Conservation (phyloP, 2,888 invertebrate genomes). For the Craniophora ligustri region DNA sequence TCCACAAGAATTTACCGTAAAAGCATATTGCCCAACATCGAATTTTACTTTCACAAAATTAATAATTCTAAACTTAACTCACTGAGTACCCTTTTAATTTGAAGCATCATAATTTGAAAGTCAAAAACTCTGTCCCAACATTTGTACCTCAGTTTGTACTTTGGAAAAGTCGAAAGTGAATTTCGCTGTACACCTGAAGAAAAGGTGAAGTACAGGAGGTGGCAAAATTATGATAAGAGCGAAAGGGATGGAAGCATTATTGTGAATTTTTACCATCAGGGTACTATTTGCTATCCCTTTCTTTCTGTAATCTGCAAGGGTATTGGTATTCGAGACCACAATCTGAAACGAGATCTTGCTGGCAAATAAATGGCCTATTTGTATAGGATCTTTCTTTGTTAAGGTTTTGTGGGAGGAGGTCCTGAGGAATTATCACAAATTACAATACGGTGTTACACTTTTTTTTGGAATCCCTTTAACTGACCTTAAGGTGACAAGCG, state of each 20-base stretch:
- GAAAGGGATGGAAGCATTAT: slow-evolving; percentile 18
- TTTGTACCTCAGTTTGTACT: slow-evolving; percentile 14
- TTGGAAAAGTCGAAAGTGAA: slow-evolving; percentile 21
- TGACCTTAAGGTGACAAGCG: too few relatives aligned
- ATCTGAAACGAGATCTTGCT: slow-evolving; percentile 45
- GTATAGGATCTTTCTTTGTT: slow-evolving; percentile 14
- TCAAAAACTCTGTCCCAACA: slow-evolving; percentile 23
- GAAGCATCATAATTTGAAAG: slow-evolving; percentile 4
- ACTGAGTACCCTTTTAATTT: background rate
- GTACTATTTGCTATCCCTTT: background rate
- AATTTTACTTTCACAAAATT: too few relatives aligned
- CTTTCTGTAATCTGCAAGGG: background rate
- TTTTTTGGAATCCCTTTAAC: too few relatives aligned
- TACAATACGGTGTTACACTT: too few relatives aligned
- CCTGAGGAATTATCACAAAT: slow-evolving; percentile 26
- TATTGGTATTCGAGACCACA: slow-evolving; percentile 25
- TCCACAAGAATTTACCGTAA: too few relatives aligned
- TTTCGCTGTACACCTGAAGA: slow-evolving; percentile 31
- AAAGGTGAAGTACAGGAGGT: slow-evolving; percentile 11
- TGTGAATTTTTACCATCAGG: background rate
- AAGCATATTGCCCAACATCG: too few relatives aligned
- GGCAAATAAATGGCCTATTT: slow-evolving; percentile 39
- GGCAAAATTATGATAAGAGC: slow-evolving; percentile 10
- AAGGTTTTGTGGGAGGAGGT: slow-evolving; percentile 15
- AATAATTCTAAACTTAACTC: background rate